phyloP scores from a whole-genome alignment of 2,113 vertebrate species.

The Seriola quinqueradiata region DNA sequence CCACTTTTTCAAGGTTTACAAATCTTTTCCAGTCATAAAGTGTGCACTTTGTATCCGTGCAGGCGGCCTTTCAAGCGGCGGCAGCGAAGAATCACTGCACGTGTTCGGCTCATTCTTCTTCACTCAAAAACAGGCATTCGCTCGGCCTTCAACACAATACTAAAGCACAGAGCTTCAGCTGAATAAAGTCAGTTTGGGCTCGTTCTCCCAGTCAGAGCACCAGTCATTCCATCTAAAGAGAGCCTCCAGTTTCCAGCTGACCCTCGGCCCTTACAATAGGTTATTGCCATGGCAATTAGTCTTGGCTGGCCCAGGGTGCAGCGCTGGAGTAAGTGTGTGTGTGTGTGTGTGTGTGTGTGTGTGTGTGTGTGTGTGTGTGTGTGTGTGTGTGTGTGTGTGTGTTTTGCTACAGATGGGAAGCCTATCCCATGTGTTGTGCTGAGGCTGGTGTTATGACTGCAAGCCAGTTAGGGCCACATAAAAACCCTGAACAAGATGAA shows the following conservation, averaged over 20 bases:
- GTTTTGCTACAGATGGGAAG: constrained; percentile 42
- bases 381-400: constrained; percentile 16
- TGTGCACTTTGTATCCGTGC: constrained; percentile 9
- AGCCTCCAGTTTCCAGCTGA: constrained; percentile 56
- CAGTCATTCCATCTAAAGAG: constrained; percentile 51
- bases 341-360: constrained; percentile 25
- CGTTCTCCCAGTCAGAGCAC: constrained; percentile 23
- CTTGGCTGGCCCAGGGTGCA: constrained; percentile 43
- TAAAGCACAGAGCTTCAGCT: constrained; percentile 23
- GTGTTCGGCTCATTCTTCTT: background rate
- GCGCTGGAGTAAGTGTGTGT: constrained; percentile 19
- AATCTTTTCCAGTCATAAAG: constrained; percentile 6
- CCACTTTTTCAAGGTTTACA: constrained; percentile 26
- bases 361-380: constrained; percentile 22
- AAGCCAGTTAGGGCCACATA: constrained; percentile 34
- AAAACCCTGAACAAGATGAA: constrained; percentile 41
- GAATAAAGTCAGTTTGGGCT: constrained; percentile 37
- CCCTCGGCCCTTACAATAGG: constrained; percentile 55
- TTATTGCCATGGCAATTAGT: constrained; percentile 76
- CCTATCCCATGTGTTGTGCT: constrained; percentile 22
- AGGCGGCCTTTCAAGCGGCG: background rate
- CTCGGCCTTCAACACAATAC: constrained; percentile 10
- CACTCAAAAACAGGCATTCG: background rate
- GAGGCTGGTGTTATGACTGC: constrained; percentile 40
- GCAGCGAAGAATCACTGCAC: background rate